phyloP scores from a whole-genome alignment of 1,140 invertebrate species.

The Drosophila jambulina region DNA sequence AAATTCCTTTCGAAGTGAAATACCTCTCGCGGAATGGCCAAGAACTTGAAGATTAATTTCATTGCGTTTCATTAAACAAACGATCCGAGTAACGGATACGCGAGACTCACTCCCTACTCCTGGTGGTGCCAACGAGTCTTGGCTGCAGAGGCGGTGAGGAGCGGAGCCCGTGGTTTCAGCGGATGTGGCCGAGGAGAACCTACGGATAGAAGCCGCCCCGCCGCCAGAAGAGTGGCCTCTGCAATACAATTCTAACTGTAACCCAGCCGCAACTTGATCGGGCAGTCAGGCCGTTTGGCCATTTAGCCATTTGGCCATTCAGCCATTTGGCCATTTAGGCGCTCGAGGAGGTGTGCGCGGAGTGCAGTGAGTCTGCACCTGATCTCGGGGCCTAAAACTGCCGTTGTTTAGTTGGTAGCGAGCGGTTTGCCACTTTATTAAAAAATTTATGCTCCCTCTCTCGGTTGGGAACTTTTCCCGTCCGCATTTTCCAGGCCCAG shows the following conservation, averaged over 20 bases:
- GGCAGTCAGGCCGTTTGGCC: constrained; percentile 40
- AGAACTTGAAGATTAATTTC: constrained; percentile 38
- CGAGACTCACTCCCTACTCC: constrained; percentile 20
- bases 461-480: constrained; percentile 23
- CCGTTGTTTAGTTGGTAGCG: constrained; percentile 40
- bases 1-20: constrained; percentile 15
- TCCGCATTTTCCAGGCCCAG: constrained; percentile 6
- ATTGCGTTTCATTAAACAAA: constrained; percentile 42
- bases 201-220: constrained; percentile 48
- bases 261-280: constrained; percentile 44
- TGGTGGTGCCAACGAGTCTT: constrained; percentile 47
- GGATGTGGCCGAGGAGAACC: constrained; percentile 48
- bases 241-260: constrained; percentile 58
- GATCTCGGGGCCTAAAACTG: constrained; percentile 40
- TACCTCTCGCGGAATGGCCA: constrained; percentile 3
- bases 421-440: constrained; percentile 41
- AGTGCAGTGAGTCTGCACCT: constrained; percentile 44
- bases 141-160: constrained; percentile 6
- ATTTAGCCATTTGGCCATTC: constrained; percentile 34
- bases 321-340: constrained; percentile 36
- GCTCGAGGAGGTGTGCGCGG: constrained; percentile 32
- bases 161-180: constrained; percentile 8
- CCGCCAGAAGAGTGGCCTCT: constrained; percentile 45
- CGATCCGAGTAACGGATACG: constrained; percentile 48
- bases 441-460: constrained; percentile 31